Evolutionary conservation across 1,140 invertebrate species (phyloP).

Genomic region (Himalopsyche phryganea): DNA sequence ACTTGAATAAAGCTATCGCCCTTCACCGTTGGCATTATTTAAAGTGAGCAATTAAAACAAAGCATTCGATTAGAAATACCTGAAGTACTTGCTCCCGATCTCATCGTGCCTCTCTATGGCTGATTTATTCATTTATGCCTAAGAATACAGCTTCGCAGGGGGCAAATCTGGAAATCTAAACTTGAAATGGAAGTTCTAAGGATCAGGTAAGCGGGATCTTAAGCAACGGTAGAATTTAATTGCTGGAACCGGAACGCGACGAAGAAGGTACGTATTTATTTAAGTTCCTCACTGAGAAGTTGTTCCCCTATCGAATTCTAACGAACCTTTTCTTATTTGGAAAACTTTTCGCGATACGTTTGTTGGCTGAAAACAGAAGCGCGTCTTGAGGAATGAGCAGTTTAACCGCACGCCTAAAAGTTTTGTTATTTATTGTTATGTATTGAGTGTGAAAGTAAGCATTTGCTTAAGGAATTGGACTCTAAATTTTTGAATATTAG

Average conservation of each 20-base stretch:
- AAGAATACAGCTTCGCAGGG: slow-evolving; percentile 15
- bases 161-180: slow-evolving; percentile 25
- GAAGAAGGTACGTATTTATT: slow-evolving; percentile 31
- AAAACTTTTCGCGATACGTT: slow-evolving; percentile 33
- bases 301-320: slow-evolving; percentile 27
- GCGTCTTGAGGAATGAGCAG: slow-evolving; percentile 7
- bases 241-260: slow-evolving; percentile 29
- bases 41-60: slow-evolving; percentile 2
- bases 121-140: slow-evolving; percentile 35
- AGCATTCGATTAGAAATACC: background rate
- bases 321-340: slow-evolving; percentile 32
- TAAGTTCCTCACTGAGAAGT: slow-evolving; percentile 30
- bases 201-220: slow-evolving; percentile 25
- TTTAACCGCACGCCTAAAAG: slow-evolving; percentile 28
- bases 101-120: slow-evolving; percentile 5
- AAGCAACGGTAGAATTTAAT: slow-evolving; percentile 33
- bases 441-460: slow-evolving; percentile 26
- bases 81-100: slow-evolving; percentile 3
- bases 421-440: slow-evolving; percentile 33
- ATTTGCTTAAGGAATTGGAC: slow-evolving; percentile 14
- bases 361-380: slow-evolving; percentile 22
- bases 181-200: slow-evolving; percentile 17
- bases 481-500: too few relatives aligned
- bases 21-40: background rate
- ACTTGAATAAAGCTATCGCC: too few relatives aligned